Base-by-base conservation (phyloP, 1,140 invertebrate genomes). In the Paralvinella palmiformis region DNA sequence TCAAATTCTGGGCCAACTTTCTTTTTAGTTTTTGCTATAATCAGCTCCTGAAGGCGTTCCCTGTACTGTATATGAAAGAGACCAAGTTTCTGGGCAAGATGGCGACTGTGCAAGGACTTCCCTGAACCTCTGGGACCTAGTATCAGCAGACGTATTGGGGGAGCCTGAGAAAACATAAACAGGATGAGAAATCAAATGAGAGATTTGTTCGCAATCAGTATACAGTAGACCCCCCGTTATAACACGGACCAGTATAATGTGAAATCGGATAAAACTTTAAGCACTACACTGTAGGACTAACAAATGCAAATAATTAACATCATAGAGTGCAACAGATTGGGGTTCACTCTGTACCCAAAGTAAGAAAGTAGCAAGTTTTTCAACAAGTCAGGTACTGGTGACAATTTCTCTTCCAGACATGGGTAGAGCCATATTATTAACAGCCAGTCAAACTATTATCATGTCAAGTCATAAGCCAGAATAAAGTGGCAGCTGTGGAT, bases 61-160 rank as follows among this genome's bases (percentile, higher is more conserved):
- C 72, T 71, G 70, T 80, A 82, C 45, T 73, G 73, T 48, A 82
- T 81, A 67, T 81, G 79, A 71, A 81, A 81, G 20, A 81, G 59
- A 15, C 75, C 75, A 29, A 78, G 67, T 65, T 81, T 79, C 29
- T 73, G 69, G 10, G 80, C 79, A 61, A 82, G 65, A 31, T 76
- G 60, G 24, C 76, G 68, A 3, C 75, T 78, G 67, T 79, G 77
- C 2, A 78, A 53, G 2, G 73, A 74, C 67, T 82, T 82, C 33
- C 81, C 81, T 7, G 78, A 68, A 10, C 78, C 81, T 35, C 67
- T 65, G 0, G 76, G 67, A 31, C 81, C 81, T 3, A 81, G 64
- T 5, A 82, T 68, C 22, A 79, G 56, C 22, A 82, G 53, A 52
- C 79, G 68, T 3, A 76, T 20, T 22, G 80, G 72, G 41, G 80